A percentile compares a stretch with the other conserved stretches of the same genome.
These are phyloP conservation scores for Ennomos fuscantarius DNA, from an alignment of 2,888 invertebrate species.

Conservation along the genomic window DNA sequence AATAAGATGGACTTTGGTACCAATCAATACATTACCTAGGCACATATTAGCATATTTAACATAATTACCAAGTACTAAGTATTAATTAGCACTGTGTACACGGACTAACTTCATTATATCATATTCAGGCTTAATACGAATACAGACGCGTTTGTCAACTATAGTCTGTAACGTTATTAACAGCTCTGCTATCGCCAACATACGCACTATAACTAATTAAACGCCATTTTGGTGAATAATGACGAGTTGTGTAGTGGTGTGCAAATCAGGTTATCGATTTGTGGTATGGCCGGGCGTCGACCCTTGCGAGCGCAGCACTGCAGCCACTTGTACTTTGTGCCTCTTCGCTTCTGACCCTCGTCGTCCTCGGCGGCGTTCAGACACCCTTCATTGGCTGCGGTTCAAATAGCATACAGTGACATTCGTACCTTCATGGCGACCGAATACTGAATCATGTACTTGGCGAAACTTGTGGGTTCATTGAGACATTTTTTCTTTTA, in stretches of 20 bases:
- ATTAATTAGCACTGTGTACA: slow-evolving; percentile 16
- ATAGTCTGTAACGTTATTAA: slow-evolving; percentile 22
- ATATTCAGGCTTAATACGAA: slow-evolving; percentile 26
- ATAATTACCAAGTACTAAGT: slow-evolving; percentile 6
- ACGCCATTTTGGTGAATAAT: slow-evolving; percentile 55
- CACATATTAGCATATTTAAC: slow-evolving; percentile 1
- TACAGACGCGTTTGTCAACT: slow-evolving; percentile 26
- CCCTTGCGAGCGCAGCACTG: slow-evolving; percentile 57
- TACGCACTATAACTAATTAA: slow-evolving; percentile 34
- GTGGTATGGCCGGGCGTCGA: slow-evolving; percentile 72
- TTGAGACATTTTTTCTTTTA: too few relatives aligned
- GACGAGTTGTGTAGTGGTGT: slow-evolving; percentile 63
- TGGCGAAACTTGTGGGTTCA: too few relatives aligned
- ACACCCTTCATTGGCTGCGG: slow-evolving; percentile 31
- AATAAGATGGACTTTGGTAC: too few relatives aligned
- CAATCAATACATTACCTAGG: background rate
- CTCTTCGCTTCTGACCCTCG: slow-evolving; percentile 43
- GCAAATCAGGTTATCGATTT: slow-evolving; percentile 82
- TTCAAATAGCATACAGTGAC: slow-evolving; percentile 25
- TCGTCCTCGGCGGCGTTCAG: slow-evolving; percentile 30
- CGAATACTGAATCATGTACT: background rate
- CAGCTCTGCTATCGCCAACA: slow-evolving; percentile 12
- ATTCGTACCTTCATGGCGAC: background rate
- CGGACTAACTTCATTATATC: slow-evolving; percentile 17
- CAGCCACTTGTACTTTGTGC: slow-evolving; percentile 29